A percentile compares a stretch with the other conserved stretches of the same genome.
phyloP scores from a whole-genome alignment of 2,113 vertebrate genomes.

The Phrynocephalus versicolor region DNA sequence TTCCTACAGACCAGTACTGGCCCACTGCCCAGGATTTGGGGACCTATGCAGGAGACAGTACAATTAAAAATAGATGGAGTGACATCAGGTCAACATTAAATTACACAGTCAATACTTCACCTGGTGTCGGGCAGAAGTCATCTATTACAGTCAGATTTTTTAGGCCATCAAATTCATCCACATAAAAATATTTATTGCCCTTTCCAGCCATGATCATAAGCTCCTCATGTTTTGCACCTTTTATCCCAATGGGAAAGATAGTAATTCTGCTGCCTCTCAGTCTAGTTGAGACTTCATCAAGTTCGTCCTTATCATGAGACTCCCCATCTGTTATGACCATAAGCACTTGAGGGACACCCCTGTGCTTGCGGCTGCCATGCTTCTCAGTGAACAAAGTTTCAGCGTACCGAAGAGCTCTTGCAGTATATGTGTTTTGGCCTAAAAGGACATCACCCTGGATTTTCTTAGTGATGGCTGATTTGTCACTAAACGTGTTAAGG shows the following conservation, averaged over 20 bases:
- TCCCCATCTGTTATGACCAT: conserved; percentile 71
- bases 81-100: no score
- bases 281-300: conserved; percentile 46
- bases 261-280: conserved; percentile 63
- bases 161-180: conserved; percentile 69
- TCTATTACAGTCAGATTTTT: conserved; percentile 54
- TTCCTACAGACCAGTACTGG: no score
- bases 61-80: no score
- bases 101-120: conserved; percentile 38
- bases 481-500: conserved; percentile 47
- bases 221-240: conserved; percentile 51
- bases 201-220: conserved; percentile 69
- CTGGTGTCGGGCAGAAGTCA: conserved; percentile 62
- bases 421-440: conserved; percentile 54
- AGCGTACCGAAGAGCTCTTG: conserved; percentile 59
- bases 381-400: conserved; percentile 58
- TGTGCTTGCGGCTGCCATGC: conserved; percentile 57
- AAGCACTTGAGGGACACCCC: conserved; percentile 70
- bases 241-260: conserved; percentile 68
- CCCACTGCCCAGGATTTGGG: no score
- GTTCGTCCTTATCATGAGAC: conserved; percentile 50
- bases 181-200: conserved; percentile 62
- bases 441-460: conserved; percentile 42
- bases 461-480: conserved; percentile 35
- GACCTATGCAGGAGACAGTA: no score